phyloP scores from a whole-genome alignment of 2,113 vertebrate species.

The Sarotherodon lohbergeri region DNA sequence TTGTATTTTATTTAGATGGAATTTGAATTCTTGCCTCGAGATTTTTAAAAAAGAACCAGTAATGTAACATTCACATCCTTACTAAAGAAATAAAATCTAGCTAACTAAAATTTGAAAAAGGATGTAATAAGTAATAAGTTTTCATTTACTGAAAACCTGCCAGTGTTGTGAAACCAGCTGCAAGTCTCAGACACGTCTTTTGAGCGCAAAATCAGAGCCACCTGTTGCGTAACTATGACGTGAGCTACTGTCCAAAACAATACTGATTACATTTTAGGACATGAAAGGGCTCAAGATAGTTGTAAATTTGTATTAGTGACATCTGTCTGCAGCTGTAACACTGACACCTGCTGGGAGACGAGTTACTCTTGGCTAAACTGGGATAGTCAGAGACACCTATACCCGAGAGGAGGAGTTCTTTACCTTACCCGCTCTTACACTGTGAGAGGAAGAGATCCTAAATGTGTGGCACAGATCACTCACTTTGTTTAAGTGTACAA shows the following conservation, averaged over 20 bases:
- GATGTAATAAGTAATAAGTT: not conserved
- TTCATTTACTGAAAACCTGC: not conserved
- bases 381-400: not conserved
- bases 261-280: not conserved
- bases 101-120: not conserved
- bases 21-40: not conserved
- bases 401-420: not conserved
- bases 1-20: not conserved
- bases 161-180: not conserved
- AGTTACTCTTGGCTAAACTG: constrained; percentile 26
- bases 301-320: not conserved
- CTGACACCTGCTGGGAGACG: constrained; percentile 75
- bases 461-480: not conserved
- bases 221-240: not conserved
- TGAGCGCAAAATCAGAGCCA: not conserved
- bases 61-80: not conserved
- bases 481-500: constrained; percentile 14
- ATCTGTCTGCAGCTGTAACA: constrained; percentile 57
- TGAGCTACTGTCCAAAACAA: not conserved
- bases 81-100: not conserved
- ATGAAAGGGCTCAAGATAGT: not conserved
- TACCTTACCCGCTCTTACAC: not conserved
- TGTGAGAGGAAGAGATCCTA: not conserved
- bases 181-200: not conserved
- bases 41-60: not conserved